Evolutionary conservation across 2,113 vertebrate genomes (phyloP).

Genomic region (Vicugna pacos): DNA sequence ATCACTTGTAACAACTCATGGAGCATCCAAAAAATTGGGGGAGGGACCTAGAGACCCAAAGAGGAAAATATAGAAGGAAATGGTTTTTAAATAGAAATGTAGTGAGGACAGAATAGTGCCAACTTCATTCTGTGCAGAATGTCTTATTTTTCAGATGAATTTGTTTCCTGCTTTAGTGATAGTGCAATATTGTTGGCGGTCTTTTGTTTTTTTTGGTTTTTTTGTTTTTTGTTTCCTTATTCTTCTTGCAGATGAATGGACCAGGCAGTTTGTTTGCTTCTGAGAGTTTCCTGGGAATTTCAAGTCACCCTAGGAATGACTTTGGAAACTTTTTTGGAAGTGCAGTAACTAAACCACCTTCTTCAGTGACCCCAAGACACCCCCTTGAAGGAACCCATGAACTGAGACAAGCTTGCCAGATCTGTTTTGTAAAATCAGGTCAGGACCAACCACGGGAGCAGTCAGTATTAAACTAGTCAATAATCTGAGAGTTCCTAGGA

Average conservation of each 20-base stretch:
- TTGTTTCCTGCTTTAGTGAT: slow-evolving; percentile 1
- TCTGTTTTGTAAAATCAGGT: slow-evolving; percentile 96
- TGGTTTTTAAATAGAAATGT: neutral
- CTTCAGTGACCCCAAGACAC: slow-evolving; percentile 85
- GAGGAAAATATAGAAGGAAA: neutral
- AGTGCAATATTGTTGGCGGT: slow-evolving; percentile 64
- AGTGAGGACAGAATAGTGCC: neutral
- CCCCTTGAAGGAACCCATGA: slow-evolving; percentile 96
- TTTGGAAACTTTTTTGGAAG: slow-evolving; percentile 86
- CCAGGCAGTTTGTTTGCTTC: slow-evolving; percentile 86
- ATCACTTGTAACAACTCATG: neutral
- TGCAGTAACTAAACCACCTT: slow-evolving; percentile 81
- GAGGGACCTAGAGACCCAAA: neutral
- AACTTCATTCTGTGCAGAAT: neutral
- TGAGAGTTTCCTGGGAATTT: slow-evolving; percentile 90
- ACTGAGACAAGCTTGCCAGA: slow-evolving; percentile 94
- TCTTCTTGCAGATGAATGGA: slow-evolving; percentile 89
- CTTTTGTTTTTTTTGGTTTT: neutral
- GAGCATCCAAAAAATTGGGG: neutral
- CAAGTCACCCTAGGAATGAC: slow-evolving; percentile 86
- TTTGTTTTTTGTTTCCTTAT: neutral
- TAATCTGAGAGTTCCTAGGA: neutral
- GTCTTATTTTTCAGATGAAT: neutral
- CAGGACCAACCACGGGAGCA: slow-evolving; percentile 69
- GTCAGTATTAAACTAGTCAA: neutral